phyloP scores from a whole-genome alignment of 2,113 vertebrate species.

The Mionectes macconnelli region DNA sequence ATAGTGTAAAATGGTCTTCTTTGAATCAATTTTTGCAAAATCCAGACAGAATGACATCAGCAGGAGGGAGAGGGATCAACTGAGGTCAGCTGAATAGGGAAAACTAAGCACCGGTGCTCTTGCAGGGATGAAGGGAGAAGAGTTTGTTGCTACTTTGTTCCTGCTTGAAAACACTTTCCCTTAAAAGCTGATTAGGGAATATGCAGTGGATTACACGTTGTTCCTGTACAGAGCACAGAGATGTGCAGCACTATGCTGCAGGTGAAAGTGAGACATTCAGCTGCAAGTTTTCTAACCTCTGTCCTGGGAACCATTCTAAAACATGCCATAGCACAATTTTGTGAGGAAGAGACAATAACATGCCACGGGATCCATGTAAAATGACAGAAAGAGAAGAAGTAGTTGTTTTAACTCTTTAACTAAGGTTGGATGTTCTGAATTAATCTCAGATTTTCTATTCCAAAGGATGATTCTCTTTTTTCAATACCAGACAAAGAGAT shows the following conservation, averaged over 20 bases:
- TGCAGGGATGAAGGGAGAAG: not conserved
- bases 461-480: not conserved
- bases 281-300: not conserved
- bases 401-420: not conserved
- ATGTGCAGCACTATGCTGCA: not conserved
- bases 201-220: fast-evolving
- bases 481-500: not conserved
- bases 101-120: not conserved
- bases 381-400: not conserved
- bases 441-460: not conserved
- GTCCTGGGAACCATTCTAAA: not conserved
- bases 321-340: not conserved
- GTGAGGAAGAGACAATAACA: not conserved
- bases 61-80: not conserved
- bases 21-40: not conserved
- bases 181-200: not conserved
- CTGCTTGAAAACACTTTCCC: not conserved
- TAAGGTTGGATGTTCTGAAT: not conserved
- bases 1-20: not conserved
- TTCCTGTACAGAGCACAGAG: not conserved
- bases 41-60: not conserved
- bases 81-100: not conserved
- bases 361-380: not conserved
- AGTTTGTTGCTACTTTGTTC: not conserved
- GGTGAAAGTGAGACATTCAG: not conserved